Base-by-base conservation (phyloP, 2,113 vertebrate species). In the Danionella cerebrum region DNA sequence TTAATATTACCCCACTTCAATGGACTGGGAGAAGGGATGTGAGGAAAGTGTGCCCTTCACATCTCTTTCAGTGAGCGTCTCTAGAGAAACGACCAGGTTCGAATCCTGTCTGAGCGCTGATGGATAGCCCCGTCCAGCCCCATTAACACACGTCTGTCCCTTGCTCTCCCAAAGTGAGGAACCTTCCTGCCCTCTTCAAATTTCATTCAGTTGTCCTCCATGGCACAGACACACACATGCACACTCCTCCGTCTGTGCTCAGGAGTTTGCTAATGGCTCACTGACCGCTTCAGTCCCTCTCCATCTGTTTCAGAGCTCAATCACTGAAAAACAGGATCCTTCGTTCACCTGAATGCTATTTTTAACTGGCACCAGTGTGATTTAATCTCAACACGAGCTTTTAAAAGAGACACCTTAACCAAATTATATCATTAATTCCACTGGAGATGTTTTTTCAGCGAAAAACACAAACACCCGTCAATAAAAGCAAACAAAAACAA, bases 231-330 rank as follows among this genome's bases (percentile, higher is more conserved):
- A 24, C 51, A 19, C 36, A 44, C 16, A 3, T 9, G 9, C 29
- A 33, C 29, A 33, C 3, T 4, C 53, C 38, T 50, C 50, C 19
- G 25, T 14, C 14, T 18, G 2, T n/a, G n/a, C n/a, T n/a, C n/a
- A n/a, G n/a, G 7, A 14, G 13, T 51, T 25, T 50, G 21, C 35
- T 41, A 51, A 65, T 71, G 62, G 65, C 52, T 59, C 54, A 33
- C 45, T 65, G 25, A 21, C 0, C n/a, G 60, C 25, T 22, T 11
- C 24, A 18, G 52, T 29, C 73, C 6, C 12, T 33, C 19, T 65
- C 78, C 75, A 79, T 75, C 78, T 79, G 78, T 71, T 68, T 71
- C 53, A 24, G 33, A 38, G 5, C 5, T 13, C 24, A 27, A 65
- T 72, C 60, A 60, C 42, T 51, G 36, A 31, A 57, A 16, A 63